These are phyloP conservation scores for Callipepla californica DNA, from an alignment of 2,113 vertebrate genomes.

Conservation along the genomic window DNA sequence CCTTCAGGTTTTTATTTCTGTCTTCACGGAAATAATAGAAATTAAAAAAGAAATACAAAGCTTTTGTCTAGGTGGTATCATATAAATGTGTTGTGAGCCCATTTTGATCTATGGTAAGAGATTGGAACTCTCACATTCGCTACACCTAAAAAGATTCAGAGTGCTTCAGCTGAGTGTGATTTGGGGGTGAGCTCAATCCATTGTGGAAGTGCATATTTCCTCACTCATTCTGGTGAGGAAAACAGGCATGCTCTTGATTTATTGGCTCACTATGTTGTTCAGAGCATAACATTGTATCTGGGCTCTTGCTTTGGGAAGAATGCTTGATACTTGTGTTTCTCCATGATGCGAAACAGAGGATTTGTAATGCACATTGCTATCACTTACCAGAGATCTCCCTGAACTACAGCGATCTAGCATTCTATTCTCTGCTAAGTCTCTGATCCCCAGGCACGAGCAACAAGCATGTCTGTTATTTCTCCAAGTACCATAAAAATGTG, in stretches of 20 bases:
- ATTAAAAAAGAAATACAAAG: background rate
- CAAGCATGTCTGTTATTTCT: background rate
- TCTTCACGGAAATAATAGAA: background rate
- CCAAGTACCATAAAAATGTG: rapidly evolving
- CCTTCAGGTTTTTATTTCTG: background rate
- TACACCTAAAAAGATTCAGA: background rate
- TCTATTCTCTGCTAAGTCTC: background rate
- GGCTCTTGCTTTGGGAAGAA: background rate
- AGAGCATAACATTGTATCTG: rapidly evolving
- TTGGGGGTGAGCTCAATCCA: background rate
- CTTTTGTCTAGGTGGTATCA: background rate
- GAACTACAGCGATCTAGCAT: background rate
- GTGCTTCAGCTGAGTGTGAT: background rate
- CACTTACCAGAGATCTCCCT: background rate
- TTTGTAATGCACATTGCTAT: background rate
- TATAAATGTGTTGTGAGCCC: background rate
- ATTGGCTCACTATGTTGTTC: background rate
- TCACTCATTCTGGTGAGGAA: background rate
- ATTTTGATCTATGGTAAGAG: background rate
- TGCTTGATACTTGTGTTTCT: background rate
- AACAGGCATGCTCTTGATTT: rapidly evolving
- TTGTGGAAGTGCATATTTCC: background rate
- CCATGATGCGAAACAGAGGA: background rate
- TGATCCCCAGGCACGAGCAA: background rate
- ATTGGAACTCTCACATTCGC: background rate